Base-by-base conservation (phyloP, 2,888 invertebrate genomes). In the Cabera pusaria region DNA sequence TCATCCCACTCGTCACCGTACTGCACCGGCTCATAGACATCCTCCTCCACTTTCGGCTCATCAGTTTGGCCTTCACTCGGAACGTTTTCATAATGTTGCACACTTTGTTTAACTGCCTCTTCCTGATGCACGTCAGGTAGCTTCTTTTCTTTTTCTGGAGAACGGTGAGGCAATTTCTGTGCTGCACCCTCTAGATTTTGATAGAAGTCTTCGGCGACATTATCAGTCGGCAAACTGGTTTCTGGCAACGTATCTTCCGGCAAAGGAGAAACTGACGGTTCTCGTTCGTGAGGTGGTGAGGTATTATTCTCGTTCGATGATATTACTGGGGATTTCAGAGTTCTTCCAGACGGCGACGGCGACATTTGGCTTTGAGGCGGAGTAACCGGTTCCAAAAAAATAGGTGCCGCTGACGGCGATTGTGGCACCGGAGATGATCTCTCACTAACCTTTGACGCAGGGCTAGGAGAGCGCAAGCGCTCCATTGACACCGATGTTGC, bases 1-100 rank as follows among this genome's bases (percentile, higher is more conserved):
- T 80, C 80, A 40, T 81, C 80, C 82, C 81, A 81, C 20, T 74
- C 77, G 18, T 64, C 73, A 56, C 63, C 72, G 52, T 76, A 80
- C 40, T 75, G 69, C 49, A 80, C 65, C 19, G 74, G 64, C 46
- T 84, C 83, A 49, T 83, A 83, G 28, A 23, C 44, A 33, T 52
- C 41, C 5, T 44, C 40, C 4, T 44, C 49, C 20, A 32, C 34
- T 34, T 31, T 44, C 4, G 44, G 23, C 6, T 35, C 28, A 32
- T 44, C 42, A 9, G 18, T 17, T 29, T 64, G 69, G 14, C 71
- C 64, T 6, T 74, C 72, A 46, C 56, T 64, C 28, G 64, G 60
- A 18, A 63, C 59, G 50, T 65, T 66, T 37, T 81, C 77, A 48
- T 71, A 69, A 27, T 59, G 56, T 47, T 75, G 41, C 6, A 38